Percentiles rank a stretch among this genome's conserved stretches.
Conservation (phyloP, 1,140 invertebrate genomes). For the Philopotamus ludificatus region DNA sequence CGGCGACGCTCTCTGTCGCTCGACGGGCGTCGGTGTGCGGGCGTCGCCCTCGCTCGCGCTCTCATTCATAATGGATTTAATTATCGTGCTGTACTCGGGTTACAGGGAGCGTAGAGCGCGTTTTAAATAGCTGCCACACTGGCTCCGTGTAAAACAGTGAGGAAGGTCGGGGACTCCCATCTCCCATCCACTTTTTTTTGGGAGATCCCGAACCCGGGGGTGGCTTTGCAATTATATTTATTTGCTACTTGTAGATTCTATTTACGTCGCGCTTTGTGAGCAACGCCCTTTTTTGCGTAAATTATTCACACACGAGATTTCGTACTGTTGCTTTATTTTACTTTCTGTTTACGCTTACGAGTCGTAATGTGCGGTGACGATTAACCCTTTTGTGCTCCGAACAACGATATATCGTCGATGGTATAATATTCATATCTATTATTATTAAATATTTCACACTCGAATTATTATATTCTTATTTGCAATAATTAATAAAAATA, state of each 20-base stretch:
- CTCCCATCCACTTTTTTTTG: not conserved
- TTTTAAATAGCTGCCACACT: slow-evolving; percentile 15
- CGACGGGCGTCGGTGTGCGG: not conserved
- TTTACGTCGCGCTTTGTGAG: not conserved
- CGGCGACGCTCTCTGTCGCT: not conserved
- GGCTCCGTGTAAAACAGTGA: slow-evolving; percentile 11
- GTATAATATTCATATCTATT: too few species aligned
- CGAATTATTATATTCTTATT: too few species aligned
- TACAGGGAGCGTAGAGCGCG: slow-evolving; percentile 6
- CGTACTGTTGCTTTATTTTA: too few species aligned
- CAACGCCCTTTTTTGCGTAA: too few species aligned
- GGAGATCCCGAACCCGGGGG: not conserved
- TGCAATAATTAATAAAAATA: too few species aligned
- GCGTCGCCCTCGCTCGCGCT: slow-evolving; percentile 8
- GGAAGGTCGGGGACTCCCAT: slow-evolving; percentile 28
- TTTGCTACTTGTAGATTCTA: slow-evolving; percentile 35
- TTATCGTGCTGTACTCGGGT: slow-evolving; percentile 34
- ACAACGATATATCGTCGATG: too few species aligned
- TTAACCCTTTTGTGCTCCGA: too few species aligned
- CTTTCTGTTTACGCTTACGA: too few species aligned
- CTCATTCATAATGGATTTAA: slow-evolving; percentile 43
- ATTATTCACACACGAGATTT: too few species aligned
- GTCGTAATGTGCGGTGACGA: too few species aligned
- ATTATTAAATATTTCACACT: too few species aligned
- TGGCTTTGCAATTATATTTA: slow-evolving; percentile 34